Conservation (phyloP, 2,113 vertebrate genomes). For the Dermatemys mawii region DNA sequence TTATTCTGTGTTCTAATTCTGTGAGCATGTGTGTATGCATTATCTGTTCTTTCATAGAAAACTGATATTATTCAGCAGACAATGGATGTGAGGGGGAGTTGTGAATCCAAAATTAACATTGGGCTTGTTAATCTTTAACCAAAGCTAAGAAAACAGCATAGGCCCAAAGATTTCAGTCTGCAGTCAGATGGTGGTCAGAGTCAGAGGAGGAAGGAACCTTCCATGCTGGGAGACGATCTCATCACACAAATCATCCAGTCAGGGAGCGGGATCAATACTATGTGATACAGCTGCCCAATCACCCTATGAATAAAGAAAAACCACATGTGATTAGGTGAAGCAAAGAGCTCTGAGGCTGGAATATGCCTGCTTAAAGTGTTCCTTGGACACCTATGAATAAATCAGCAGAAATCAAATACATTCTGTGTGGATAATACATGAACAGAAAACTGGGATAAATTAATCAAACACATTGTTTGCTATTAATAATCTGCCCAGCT, state of each 20-base stretch:
- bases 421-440: background rate
- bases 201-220: background rate
- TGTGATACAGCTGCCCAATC: slow-evolving; percentile 3
- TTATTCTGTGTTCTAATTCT: background rate
- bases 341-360: background rate
- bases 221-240: background rate
- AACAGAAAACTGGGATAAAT: slow-evolving; percentile 30
- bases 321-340: background rate
- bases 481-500: slow-evolving; percentile 48
- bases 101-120: background rate
- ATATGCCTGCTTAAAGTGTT: slow-evolving; percentile 5
- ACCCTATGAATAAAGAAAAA: background rate
- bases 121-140: background rate
- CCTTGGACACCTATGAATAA: background rate
- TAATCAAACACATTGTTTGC: slow-evolving; percentile 48
- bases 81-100: background rate
- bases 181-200: background rate
- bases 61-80: background rate
- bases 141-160: background rate
- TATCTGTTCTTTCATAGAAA: background rate
- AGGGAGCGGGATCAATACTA: background rate
- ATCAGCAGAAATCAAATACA: slow-evolving; percentile 8
- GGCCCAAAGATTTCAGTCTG: background rate
- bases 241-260: background rate
- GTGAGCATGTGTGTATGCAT: background rate